Conservation (phyloP, 2,888 invertebrate species). For the Tetranychus piercei region DNA sequence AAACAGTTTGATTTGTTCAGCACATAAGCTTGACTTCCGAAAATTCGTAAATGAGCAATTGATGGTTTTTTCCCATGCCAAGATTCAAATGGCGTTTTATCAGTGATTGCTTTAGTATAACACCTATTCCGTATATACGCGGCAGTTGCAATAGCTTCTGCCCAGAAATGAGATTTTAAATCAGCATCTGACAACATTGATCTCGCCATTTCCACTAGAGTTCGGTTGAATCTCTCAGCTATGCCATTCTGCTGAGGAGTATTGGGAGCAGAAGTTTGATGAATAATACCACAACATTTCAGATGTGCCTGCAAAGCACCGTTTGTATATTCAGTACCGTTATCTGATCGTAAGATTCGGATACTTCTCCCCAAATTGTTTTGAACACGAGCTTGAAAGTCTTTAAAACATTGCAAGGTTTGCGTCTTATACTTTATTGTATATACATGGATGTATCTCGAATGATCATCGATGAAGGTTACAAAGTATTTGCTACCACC, state of each 20-base stretch:
- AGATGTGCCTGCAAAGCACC: constrained; percentile 21
- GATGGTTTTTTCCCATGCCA: constrained; percentile 20
- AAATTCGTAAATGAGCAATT: constrained; percentile 23
- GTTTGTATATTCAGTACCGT: constrained; percentile 23
- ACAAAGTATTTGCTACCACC: constrained; percentile 19
- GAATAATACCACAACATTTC: constrained; percentile 22
- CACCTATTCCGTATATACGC: constrained; percentile 26
- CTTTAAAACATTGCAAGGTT: constrained; percentile 7
- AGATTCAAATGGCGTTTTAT: constrained; percentile 24
- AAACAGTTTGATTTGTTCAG: constrained; percentile 18
- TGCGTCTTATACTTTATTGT: constrained; percentile 17
- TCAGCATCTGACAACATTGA: constrained; percentile 22
- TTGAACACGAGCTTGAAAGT: constrained; percentile 8
- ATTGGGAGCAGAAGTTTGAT: constrained; percentile 22
- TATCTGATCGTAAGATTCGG: constrained; percentile 19
- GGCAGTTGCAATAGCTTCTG: constrained; percentile 25
- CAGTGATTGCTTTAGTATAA: constrained; percentile 10
- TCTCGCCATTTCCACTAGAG: constrained; percentile 24
- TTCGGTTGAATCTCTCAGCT: constrained; percentile 26
- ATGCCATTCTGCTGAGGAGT: constrained; percentile 28
- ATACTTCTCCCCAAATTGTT: constrained; percentile 12
- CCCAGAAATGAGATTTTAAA: constrained; percentile 24
- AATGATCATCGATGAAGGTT: constrained; percentile 18
- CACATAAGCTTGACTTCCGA: constrained; percentile 22
- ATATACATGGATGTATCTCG: constrained; percentile 16